Percentiles rank a stretch among this genome's conserved stretches.
These are phyloP conservation scores for Tetragnatha montana DNA, from an alignment of 2,888 invertebrate genomes.

Conservation along the genomic window DNA sequence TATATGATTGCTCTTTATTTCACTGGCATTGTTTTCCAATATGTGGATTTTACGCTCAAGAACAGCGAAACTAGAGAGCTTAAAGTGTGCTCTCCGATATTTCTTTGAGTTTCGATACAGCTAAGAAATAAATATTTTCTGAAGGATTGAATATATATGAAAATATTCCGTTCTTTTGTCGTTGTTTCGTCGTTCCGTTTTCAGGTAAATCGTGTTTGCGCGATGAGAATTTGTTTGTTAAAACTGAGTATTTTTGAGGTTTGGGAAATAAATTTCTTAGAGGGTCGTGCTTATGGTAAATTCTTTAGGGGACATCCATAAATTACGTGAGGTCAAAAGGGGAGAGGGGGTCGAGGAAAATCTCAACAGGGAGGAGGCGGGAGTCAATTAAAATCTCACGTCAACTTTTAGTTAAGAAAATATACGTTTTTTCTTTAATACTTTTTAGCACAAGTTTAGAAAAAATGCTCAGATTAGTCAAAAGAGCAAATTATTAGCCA, in stretches of 20 bases:
- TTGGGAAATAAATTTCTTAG: not conserved
- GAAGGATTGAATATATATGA: conserved; percentile 52
- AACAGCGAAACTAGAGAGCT: not conserved
- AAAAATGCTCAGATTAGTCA: too few species aligned
- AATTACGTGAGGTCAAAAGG: too few species aligned
- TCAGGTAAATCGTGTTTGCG: not conserved
- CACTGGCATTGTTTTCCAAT: conserved; percentile 32
- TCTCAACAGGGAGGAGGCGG: too few species aligned
- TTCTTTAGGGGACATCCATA: too few species aligned
- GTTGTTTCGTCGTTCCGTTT: not conserved
- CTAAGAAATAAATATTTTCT: conserved; percentile 37
- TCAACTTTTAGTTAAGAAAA: too few species aligned
- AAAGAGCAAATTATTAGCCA: too few species aligned
- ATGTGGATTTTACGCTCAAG: conserved; percentile 37
- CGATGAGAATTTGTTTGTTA: not conserved
- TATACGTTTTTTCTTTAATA: too few species aligned
- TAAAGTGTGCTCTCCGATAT: conserved; percentile 6
- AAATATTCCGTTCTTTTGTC: not conserved
- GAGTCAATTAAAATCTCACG: too few species aligned
- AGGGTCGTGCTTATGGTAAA: too few species aligned
- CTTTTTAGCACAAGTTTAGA: too few species aligned
- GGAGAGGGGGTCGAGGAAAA: too few species aligned
- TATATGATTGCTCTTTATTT: conserved; percentile 36
- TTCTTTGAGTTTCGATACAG: not conserved
- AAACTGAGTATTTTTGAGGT: not conserved